phyloP scores from a whole-genome alignment of 2,113 vertebrate species.

The Stomatorhinus ivindoensis region DNA sequence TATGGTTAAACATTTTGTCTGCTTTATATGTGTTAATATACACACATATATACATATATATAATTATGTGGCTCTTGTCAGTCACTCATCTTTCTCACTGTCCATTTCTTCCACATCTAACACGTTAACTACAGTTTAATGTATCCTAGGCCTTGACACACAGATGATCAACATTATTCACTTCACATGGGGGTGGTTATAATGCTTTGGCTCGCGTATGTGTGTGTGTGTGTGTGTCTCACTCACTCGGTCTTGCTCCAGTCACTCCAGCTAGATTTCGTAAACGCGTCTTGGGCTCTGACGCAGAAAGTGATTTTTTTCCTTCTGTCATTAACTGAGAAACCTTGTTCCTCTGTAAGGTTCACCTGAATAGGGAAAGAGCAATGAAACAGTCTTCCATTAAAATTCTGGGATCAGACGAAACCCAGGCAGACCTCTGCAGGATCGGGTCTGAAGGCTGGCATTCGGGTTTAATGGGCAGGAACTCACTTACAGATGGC shows the following conservation, averaged over 20 bases:
- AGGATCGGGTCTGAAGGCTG: background rate
- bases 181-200: background rate
- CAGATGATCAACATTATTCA: background rate
- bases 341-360: conserved; percentile 10
- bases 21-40: background rate
- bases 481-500: background rate
- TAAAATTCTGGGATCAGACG: background rate
- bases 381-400: background rate
- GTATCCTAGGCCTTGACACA: background rate
- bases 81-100: background rate
- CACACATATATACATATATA: background rate
- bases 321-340: conserved; percentile 3
- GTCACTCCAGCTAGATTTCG: conserved; percentile 42
- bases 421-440: background rate
- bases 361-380: background rate
- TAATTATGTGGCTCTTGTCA: background rate
- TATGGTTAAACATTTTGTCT: background rate
- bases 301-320: conserved; percentile 50
- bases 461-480: background rate
- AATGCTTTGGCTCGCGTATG: background rate
- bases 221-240: background rate
- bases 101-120: background rate
- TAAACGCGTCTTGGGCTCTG: conserved; percentile 48
- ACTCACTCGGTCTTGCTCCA: conserved; percentile 53
- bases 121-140: background rate